Evolutionary conservation across 2,113 vertebrate genomes (phyloP).

Genomic region (Merops nubicus): DNA sequence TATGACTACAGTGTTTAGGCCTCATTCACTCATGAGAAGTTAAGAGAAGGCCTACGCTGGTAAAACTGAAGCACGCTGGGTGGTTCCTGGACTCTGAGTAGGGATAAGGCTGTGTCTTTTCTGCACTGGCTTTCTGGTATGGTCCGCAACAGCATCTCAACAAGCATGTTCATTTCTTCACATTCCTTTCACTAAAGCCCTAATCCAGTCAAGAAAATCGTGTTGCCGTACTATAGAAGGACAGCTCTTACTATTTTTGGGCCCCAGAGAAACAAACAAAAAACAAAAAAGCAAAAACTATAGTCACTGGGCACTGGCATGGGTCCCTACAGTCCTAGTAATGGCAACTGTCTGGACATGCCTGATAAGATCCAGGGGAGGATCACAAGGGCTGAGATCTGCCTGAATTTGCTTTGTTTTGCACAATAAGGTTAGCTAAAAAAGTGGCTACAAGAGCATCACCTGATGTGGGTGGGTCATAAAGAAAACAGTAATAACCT

Average conservation of each 20-base stretch:
- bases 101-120: not conserved
- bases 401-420: not conserved
- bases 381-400: not conserved
- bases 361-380: not conserved
- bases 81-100: not conserved
- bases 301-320: no score
- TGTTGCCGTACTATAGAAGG: not conserved
- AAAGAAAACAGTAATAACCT: not conserved
- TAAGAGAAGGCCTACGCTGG: not conserved
- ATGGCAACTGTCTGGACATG: not conserved
- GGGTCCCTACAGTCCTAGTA: not conserved
- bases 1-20: not conserved
- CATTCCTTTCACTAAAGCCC: not conserved
- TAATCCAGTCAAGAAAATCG: not conserved
- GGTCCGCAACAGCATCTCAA: not conserved
- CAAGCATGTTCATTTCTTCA: not conserved
- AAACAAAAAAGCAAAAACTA: not conserved
- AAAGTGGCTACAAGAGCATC: not conserved
- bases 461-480: not conserved
- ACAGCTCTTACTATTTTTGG: fast-evolving
- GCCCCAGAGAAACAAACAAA: not conserved
- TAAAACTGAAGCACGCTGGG: not conserved
- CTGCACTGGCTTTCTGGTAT: not conserved
- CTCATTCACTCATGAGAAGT: not conserved
- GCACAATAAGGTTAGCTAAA: not conserved